Evolutionary conservation across 1,140 invertebrate species (phyloP), one percentile per base, ranked within the genome.

Genomic region (Penaeus vannamei): DNA sequence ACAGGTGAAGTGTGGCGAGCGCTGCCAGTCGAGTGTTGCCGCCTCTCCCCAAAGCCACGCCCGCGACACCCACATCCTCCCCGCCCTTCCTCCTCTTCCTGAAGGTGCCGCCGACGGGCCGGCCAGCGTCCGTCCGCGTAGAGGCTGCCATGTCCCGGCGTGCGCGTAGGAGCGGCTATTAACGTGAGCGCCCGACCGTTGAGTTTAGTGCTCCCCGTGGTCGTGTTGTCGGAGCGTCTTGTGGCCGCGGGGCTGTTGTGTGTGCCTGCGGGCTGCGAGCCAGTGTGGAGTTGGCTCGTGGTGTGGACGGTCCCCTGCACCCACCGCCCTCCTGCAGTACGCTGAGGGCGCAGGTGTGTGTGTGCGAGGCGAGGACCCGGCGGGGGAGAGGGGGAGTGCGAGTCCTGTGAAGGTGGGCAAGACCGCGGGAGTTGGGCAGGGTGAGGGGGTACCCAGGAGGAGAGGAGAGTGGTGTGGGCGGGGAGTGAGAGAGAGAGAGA

Each of bases 181-280:
- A 87, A 46, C n/a, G 77, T 87, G 77, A 61, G n/a, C 79, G 60
- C 72, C 62, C 32, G 36, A 82, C 60, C 62, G 77, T 87, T 62
- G 86, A 82, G 86, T 87, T 80, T 81, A 87, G 22, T 82, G 85
- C 61, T 80, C 86, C 79, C 77, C 17, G 36, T 46, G 17, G 59
- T 62, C 79, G 61, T 87, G 69, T 87, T 87, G 86, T 87, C 81
- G 86, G 86, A 87, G 69, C 86, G 62, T 87, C 86, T 87, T 87
- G 60, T 80, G 77, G 60, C 77, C 76, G 46, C 42, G 84, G 84
- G 60, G 59, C n/a, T 64, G 59, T 29, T 80, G 60, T 81, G 53
- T 53, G 53, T 53, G 86, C 61, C 60, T 46, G 86, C 77, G 86
- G 86, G 29, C 79, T 53, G 53, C 53, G 7, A 77, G 84, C 77